Evolutionary conservation across 2,113 vertebrate genomes (phyloP), one percentile per base, ranked within the genome.

Genomic region (Meleagris gallopavo): DNA sequence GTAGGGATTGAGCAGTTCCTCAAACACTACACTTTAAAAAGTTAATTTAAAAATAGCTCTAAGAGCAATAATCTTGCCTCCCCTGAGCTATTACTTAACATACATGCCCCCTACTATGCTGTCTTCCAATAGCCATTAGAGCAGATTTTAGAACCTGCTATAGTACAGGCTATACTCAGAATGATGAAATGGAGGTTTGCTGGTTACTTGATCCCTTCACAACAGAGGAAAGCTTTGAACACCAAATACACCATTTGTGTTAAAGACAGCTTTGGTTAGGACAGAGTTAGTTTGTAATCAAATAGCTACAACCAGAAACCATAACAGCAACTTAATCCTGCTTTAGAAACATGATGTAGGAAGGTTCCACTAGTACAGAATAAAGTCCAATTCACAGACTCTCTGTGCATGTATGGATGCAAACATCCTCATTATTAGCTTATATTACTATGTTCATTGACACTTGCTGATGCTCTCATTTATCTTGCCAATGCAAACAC

Each of bases 401-500:
- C 15, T 24, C 84, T 29, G 50, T 48, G 50, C 2, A 3, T 80
- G 85, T 85, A 85, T 50, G 66, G 78, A 77, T 83, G 67, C 40
- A 66, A 14, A 54, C 91, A 88, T 78, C 78, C 52, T 24, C 4
- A 40, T 70, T 91, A 85, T 79, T 76, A 13, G 36, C 88, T 93
- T 89, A 45, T 66, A 27, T 58, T 58, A 18, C 27, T 90, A 87
- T 88, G 89, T 80, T 88, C 30, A 88, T 76, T 95, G 62, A 46
- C 22, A 84, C 7, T 20, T 81, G 58, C 58, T 30, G 36, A 62
- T 32, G 34, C 34, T 90, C 10, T 61, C 32, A 29, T 61, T 81
- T 61, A 84, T 65, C 84, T 43, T n/a, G 38, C n/a, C 92, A 81
- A 92, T 86, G 76, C 75, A 92, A 62, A 91, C 92, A 91, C 50